These are phyloP conservation scores for Sinhomidia bicolor DNA, from an alignment of 2,888 invertebrate genomes.

Conservation along the genomic window DNA sequence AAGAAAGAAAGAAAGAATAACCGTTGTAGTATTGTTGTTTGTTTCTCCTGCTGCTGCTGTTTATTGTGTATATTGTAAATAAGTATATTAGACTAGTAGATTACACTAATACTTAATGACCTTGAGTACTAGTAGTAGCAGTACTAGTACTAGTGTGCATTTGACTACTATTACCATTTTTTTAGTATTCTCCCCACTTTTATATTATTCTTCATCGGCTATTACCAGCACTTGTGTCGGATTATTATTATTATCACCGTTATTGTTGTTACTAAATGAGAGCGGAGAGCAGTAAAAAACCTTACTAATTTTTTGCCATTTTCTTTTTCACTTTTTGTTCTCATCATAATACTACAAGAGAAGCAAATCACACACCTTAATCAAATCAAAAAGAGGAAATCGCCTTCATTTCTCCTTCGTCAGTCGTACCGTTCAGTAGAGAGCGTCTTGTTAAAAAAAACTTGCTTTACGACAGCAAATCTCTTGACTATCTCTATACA, in stretches of 20 bases:
- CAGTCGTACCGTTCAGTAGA: neutral
- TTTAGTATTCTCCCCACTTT: neutral
- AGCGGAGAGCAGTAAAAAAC: neutral
- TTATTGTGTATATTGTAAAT: conserved; percentile 38
- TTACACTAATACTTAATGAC: conserved; percentile 42
- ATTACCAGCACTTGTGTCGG: conserved; percentile 22
- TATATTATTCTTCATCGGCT: conserved; percentile 3
- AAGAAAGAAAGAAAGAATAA: neutral
- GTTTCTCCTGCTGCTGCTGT: neutral
- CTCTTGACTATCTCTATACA: no score
- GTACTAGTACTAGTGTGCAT: no score
- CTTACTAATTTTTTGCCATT: conserved; percentile 36
- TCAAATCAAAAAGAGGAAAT: conserved; percentile 25
- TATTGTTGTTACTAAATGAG: no score
- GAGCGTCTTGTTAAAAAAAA: neutral
- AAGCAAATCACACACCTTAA: neutral
- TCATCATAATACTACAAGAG: neutral
- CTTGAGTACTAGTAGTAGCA: no score
- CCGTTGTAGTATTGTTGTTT: neutral
- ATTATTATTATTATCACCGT: no score
- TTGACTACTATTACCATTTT: no score
- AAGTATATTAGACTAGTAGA: conserved; percentile 28
- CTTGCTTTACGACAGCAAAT: neutral
- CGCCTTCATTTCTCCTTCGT: conserved; percentile 3
- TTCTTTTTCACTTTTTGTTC: neutral